phyloP scores from a whole-genome alignment of 2,888 invertebrate species.

The Dryocosmus kuriphilus region DNA sequence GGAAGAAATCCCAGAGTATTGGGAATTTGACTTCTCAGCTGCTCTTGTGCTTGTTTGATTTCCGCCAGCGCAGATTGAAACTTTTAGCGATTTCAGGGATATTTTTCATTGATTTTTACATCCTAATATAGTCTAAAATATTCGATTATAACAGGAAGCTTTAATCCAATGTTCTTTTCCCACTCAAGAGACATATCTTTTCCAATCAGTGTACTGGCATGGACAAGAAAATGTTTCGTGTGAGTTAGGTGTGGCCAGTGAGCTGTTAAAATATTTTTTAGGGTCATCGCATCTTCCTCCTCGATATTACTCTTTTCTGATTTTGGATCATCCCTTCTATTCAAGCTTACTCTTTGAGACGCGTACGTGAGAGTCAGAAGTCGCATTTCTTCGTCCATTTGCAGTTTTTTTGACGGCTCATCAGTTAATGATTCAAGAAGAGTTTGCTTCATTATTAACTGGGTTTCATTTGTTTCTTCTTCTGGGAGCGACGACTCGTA shows the following conservation, averaged over 20 bases:
- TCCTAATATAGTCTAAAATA: background rate
- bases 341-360: background rate
- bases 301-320: background rate
- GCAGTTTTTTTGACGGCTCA: no score
- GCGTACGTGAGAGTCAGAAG: background rate
- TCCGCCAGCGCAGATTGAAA: background rate
- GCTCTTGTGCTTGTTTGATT: no score
- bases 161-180: background rate
- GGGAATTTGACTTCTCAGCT: no score
- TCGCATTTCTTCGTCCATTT: background rate
- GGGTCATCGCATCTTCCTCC: no score
- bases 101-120: background rate
- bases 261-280: background rate
- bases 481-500: background rate
- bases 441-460: no score
- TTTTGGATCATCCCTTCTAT: background rate
- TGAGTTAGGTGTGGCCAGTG: slow-evolving; percentile 5
- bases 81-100: background rate
- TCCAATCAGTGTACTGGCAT: background rate
- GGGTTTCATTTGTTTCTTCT: background rate
- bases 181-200: background rate
- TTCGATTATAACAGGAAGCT: background rate
- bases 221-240: background rate
- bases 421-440: no score
- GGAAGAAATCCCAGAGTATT: no score